Percentiles rank a stretch among this genome's conserved stretches.
Evolutionary conservation across 2,797 vertebrate genomes (phyloP).

Genomic region (Paramormyrops hopkinsi): DNA sequence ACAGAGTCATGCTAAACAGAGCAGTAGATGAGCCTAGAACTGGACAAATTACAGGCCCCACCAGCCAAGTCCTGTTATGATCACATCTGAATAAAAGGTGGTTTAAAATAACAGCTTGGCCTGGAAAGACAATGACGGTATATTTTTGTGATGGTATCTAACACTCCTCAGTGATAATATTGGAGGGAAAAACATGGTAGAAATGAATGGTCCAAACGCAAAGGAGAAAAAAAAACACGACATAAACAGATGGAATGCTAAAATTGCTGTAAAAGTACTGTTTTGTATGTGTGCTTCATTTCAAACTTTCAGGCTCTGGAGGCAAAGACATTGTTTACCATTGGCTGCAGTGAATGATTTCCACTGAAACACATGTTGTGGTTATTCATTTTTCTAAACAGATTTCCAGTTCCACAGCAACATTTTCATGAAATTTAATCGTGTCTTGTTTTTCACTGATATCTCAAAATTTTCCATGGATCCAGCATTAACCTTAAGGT

Average conservation of each 20-base stretch:
- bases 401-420: background rate
- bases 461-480: background rate
- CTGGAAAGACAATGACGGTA: slow-evolving; percentile 23
- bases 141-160: slow-evolving; percentile 29
- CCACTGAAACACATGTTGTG: background rate
- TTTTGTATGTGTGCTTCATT: background rate
- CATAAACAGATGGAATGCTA: background rate
- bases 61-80: slow-evolving; percentile 27
- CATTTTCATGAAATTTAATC: background rate
- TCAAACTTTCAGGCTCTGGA: background rate
- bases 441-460: background rate
- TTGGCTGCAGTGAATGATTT: background rate
- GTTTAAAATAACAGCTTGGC: slow-evolving; percentile 31
- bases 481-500: background rate
- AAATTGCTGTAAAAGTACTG: background rate
- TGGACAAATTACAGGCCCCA: slow-evolving; percentile 27
- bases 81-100: slow-evolving; percentile 25
- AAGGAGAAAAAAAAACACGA: background rate
- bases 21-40: background rate
- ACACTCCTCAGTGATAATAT: background rate
- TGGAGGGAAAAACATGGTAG: background rate
- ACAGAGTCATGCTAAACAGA: background rate
- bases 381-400: background rate
- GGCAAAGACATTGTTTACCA: background rate
- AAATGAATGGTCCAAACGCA: background rate